Evolutionary conservation across 2,888 invertebrate genomes (phyloP).

Genomic region (Xanthia icteritia): DNA sequence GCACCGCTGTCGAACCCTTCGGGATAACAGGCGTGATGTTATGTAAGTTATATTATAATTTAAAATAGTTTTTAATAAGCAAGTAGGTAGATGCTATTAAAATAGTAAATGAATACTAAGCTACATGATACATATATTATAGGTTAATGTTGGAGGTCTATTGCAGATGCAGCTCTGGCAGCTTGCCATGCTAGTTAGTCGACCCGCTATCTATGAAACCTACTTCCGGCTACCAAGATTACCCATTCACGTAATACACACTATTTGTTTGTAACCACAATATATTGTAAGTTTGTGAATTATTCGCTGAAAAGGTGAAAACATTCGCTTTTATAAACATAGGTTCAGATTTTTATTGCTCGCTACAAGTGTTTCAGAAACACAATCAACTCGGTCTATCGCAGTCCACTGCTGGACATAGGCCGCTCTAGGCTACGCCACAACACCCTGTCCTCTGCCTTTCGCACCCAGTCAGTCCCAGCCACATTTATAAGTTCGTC

Average conservation of each 20-base stretch:
- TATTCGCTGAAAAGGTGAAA: not conserved
- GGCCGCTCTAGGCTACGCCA: too few relatives aligned
- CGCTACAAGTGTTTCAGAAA: not conserved
- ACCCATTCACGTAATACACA: constrained; percentile 33
- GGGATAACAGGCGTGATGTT: not conserved
- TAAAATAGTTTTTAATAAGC: not conserved
- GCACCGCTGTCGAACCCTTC: not conserved
- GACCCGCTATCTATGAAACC: constrained; percentile 35
- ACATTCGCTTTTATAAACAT: not conserved
- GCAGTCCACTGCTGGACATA: not conserved
- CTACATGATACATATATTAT: not conserved
- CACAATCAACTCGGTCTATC: not conserved
- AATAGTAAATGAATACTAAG: constrained; percentile 24
- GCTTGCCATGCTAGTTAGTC: constrained; percentile 45
- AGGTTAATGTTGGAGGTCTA: not conserved
- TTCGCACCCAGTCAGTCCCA: not conserved
- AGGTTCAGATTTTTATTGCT: not conserved
- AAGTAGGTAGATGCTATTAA: not conserved
- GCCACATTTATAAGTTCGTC: not conserved
- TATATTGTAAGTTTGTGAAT: not conserved
- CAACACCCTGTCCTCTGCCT: not conserved
- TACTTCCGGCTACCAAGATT: constrained; percentile 21
- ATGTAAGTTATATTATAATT: not conserved
- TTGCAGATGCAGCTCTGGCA: constrained; percentile 41
- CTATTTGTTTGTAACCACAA: constrained; percentile 9